Percentiles rank a stretch among this genome's conserved stretches.
Conservation (phyloP, 2,888 invertebrate species). For the Plebejus melissa region DNA sequence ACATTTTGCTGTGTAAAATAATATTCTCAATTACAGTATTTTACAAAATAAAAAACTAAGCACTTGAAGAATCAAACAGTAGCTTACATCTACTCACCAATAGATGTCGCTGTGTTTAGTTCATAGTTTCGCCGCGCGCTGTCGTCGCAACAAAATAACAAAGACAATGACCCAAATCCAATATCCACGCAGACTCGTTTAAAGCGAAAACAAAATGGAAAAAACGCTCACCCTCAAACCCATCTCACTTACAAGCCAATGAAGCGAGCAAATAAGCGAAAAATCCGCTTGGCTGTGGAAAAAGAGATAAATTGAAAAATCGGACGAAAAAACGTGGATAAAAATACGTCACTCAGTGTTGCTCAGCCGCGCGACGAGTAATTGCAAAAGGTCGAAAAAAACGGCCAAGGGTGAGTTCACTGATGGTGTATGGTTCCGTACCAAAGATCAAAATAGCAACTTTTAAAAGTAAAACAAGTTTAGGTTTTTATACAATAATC, state of each 20-base stretch:
- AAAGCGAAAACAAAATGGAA: constrained; percentile 52
- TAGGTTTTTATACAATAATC: too few species aligned
- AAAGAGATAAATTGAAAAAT: constrained; percentile 71
- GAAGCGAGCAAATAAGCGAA: constrained; percentile 77
- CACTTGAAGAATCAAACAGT: too few species aligned
- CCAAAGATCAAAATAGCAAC: neutral
- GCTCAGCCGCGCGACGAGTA: constrained; percentile 61
- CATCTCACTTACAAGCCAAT: constrained; percentile 77
- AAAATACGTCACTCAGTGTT: constrained; percentile 62
- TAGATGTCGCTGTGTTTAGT: constrained; percentile 51
- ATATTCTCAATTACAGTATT: neutral
- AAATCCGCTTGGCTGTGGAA: constrained; percentile 71
- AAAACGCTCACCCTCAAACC: constrained; percentile 48
- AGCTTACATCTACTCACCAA: constrained; percentile 41
- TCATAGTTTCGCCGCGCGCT: constrained; percentile 41
- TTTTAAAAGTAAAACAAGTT: neutral
- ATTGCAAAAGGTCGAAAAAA: constrained; percentile 68
- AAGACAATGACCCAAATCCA: constrained; percentile 41
- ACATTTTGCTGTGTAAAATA: neutral
- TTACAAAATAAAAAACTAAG: too few species aligned
- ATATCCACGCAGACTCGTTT: constrained; percentile 38
- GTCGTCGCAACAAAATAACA: constrained; percentile 28
- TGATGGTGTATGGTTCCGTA: constrained; percentile 47
- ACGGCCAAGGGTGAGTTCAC: constrained; percentile 36
- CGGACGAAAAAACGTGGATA: constrained; percentile 47